These are phyloP conservation scores for Lophura swinhoii DNA, from an alignment of 2,797 vertebrate species.

Conservation along the genomic window DNA sequence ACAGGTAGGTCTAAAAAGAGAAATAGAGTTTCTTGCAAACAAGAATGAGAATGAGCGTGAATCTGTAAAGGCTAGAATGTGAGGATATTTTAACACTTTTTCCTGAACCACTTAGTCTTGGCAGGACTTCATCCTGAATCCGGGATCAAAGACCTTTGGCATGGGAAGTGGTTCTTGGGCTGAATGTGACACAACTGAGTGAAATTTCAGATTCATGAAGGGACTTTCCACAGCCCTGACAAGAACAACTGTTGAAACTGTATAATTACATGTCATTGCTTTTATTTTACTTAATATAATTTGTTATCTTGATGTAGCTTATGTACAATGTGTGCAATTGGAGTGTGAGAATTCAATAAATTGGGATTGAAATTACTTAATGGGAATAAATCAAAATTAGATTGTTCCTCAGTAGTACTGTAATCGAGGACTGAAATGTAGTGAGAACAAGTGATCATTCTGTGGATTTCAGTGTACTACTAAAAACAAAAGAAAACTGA, in stretches of 20 bases:
- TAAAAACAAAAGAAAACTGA: not conserved
- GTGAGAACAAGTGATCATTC: not conserved
- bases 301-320: slow-evolving; percentile 10
- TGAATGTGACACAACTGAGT: not conserved
- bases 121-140: not conserved
- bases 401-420: not conserved
- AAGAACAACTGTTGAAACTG: not conserved
- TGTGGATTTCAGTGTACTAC: not conserved
- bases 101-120: not conserved
- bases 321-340: not conserved
- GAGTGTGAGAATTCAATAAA: slow-evolving; percentile 53
- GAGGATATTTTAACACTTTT: not conserved
- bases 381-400: not conserved
- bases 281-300: slow-evolving; percentile 16
- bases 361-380: slow-evolving; percentile 16
- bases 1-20: not conserved
- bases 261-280: slow-evolving; percentile 1
- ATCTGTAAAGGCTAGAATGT: not conserved
- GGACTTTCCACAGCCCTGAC: not conserved
- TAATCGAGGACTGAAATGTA: slow-evolving; percentile 34
- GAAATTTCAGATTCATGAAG: not conserved
- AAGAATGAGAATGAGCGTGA: not conserved
- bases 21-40: not conserved
- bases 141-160: not conserved
- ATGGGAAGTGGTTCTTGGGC: not conserved